phyloP scores from a whole-genome alignment of 2,888 invertebrate species.

The Torymus texanus region DNA sequence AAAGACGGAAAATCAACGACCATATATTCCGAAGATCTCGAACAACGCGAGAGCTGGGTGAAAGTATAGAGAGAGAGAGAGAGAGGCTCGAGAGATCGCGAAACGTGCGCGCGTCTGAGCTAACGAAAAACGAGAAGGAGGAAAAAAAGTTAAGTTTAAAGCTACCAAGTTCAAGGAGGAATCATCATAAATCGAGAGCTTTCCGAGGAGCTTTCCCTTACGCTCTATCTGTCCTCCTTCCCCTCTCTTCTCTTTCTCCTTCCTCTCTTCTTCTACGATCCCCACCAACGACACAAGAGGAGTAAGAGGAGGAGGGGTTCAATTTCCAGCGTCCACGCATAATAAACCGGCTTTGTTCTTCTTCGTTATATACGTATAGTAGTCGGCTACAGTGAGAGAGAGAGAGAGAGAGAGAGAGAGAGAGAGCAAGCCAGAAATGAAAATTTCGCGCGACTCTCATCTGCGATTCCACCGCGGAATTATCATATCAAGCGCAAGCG shows the following conservation, averaged over 20 bases:
- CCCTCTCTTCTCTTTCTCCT: constrained; percentile 34
- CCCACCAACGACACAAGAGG: neutral
- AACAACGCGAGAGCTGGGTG: constrained; percentile 6
- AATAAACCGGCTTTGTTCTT: constrained; percentile 64
- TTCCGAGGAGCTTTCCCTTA: constrained; percentile 51
- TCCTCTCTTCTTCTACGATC: neutral
- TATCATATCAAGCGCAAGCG: constrained; percentile 59
- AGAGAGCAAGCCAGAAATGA: neutral
- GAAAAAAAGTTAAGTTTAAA: constrained; percentile 55
- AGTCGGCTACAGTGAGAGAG: too few relatives aligned
- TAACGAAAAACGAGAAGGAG: constrained; percentile 30
- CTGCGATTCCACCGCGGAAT: constrained; percentile 62
- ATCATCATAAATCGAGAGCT: constrained; percentile 61
- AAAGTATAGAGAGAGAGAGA: constrained; percentile 1
- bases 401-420: too few relatives aligned
- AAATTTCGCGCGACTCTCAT: constrained; percentile 51
- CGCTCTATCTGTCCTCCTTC: constrained; percentile 10
- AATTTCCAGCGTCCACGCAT: constrained; percentile 63
- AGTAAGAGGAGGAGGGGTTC: constrained; percentile 22
- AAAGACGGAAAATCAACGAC: constrained; percentile 20
- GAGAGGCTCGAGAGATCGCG: neutral
- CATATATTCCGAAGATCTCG: constrained; percentile 44
- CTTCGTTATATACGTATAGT: neutral
- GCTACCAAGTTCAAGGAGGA: constrained; percentile 57
- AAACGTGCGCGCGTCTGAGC: constrained; percentile 1